Percentiles rank a stretch among this genome's conserved stretches.
These are phyloP conservation scores for Myrmophylax atrothorax DNA, from an alignment of 2,113 vertebrate species.

Conservation along the genomic window DNA sequence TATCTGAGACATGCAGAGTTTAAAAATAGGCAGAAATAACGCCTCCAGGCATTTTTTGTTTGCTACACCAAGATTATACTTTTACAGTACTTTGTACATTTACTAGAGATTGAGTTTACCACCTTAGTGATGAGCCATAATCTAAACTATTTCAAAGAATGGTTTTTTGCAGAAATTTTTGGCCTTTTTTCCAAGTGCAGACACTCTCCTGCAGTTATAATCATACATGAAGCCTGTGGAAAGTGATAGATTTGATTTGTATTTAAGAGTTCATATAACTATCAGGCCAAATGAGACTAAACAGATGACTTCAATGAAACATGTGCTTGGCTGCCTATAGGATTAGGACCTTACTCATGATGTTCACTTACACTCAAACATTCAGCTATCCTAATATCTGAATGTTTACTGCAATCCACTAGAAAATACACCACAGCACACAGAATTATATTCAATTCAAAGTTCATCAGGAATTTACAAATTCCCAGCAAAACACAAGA, in stretches of 20 bases:
- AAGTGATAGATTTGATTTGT: neutral
- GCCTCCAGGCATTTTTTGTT: neutral
- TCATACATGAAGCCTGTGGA: neutral
- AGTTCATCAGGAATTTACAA: neutral
- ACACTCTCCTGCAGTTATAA: neutral
- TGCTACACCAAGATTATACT: neutral
- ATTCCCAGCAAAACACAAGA: neutral
- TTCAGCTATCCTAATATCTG: neutral
- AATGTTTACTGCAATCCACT: neutral
- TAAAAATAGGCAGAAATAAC: slow-evolving; percentile 32
- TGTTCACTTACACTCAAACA: neutral
- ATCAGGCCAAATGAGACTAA: neutral
- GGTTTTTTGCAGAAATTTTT: neutral
- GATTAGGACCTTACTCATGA: neutral
- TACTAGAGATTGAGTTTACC: neutral
- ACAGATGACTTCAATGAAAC: neutral
- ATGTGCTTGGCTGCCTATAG: neutral
- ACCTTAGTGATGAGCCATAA: neutral
- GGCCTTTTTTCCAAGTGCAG: neutral
- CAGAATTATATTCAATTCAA: neutral
- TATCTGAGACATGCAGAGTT: neutral
- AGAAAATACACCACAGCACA: neutral
- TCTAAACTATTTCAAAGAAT: neutral
- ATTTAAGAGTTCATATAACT: neutral
- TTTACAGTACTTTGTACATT: neutral